phyloP scores from a whole-genome alignment of 1,140 invertebrate genomes.

The Lucilia cuprina region DNA sequence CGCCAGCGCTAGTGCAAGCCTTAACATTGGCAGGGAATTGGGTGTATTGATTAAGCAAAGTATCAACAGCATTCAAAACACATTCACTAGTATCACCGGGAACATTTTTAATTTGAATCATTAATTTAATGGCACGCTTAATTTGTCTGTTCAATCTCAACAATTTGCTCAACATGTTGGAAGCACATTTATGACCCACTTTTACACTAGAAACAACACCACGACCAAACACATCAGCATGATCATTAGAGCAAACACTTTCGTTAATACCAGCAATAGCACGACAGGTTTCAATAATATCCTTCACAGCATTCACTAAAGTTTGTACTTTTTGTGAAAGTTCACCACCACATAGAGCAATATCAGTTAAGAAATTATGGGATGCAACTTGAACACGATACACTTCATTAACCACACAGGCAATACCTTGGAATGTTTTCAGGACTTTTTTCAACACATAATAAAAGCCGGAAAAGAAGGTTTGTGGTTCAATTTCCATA shows the following conservation, averaged over 20 bases:
- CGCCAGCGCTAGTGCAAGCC: conserved; percentile 47
- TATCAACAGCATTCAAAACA: conserved; percentile 39
- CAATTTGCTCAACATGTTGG: conserved; percentile 36
- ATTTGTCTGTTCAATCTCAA: conserved; percentile 41
- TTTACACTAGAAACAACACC: not conserved
- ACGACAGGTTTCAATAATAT: conserved; percentile 42
- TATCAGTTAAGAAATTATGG: conserved; percentile 37
- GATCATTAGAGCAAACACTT: conserved; percentile 33
- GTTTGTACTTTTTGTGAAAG: conserved; percentile 48
- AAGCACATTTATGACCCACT: conserved; percentile 36
- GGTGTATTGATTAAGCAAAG: conserved; percentile 45
- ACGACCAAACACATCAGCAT: not conserved
- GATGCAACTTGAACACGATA: conserved; percentile 45
- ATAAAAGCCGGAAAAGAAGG: conserved; percentile 9
- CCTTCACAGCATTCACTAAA: conserved; percentile 45
- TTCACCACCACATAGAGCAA: conserved; percentile 42
- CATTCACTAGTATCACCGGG: conserved; percentile 49
- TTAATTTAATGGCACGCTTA: conserved; percentile 32
- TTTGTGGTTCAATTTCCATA: not conserved
- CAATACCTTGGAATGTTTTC: conserved; percentile 49
- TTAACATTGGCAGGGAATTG: conserved; percentile 45
- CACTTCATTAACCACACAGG: conserved; percentile 50
- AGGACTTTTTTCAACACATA: conserved; percentile 37
- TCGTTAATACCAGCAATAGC: conserved; percentile 43
- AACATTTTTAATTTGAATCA: conserved; percentile 44